Conservation (phyloP, 2,113 vertebrate species). For the Hippopotamus amphibius region DNA sequence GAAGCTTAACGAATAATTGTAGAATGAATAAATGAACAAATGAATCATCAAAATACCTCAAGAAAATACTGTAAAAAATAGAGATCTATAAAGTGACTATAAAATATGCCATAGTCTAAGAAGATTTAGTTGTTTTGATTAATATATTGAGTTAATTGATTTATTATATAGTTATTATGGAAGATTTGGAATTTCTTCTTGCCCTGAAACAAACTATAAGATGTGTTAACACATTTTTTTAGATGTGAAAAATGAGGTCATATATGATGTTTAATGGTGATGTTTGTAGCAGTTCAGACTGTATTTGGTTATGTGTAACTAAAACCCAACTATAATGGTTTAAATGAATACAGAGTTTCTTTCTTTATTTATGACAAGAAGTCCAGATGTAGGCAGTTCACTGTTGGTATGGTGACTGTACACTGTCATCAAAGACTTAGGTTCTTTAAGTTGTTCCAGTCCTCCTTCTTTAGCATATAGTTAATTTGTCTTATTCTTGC, state of each 20-base stretch:
- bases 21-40: background rate
- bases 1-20: background rate
- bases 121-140: background rate
- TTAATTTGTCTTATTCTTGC: background rate
- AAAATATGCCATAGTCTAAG: background rate
- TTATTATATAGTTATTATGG: background rate
- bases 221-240: background rate
- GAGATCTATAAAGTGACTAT: background rate
- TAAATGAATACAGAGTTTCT: background rate
- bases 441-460: background rate
- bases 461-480: background rate
- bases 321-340: background rate
- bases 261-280: background rate
- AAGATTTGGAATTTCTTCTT: slow-evolving; percentile 33
- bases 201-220: background rate
- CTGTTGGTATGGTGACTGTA: background rate
- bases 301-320: background rate
- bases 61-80: slow-evolving; percentile 21
- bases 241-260: background rate
- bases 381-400: background rate
- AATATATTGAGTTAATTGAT: background rate
- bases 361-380: background rate
- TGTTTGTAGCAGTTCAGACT: background rate
- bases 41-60: background rate
- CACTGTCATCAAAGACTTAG: background rate